phyloP scores from a whole-genome alignment of 2,888 invertebrate genomes.

The Apeira syringaria region DNA sequence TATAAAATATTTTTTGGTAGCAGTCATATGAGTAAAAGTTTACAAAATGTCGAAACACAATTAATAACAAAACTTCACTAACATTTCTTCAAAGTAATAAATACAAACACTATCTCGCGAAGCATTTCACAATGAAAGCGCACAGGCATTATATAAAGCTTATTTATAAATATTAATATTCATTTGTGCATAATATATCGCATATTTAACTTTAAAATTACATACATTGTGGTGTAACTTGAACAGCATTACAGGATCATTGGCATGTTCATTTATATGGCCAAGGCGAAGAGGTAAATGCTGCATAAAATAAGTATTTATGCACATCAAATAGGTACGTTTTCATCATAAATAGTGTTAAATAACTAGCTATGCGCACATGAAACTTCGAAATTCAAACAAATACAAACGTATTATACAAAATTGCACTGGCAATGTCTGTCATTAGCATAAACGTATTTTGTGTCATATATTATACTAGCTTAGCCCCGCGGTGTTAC shows the following conservation, averaged over 20 bases:
- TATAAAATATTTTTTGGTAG: no score
- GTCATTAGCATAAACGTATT: conserved; percentile 34
- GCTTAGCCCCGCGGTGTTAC: no score
- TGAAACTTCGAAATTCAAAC: conserved; percentile 22
- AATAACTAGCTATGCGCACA: conserved; percentile 22
- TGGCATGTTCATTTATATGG: conserved; percentile 16
- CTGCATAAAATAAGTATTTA: conserved; percentile 31
- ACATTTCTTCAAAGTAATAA: no score
- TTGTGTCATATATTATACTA: conserved; percentile 29
- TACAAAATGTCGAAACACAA: no score
- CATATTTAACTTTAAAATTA: neutral
- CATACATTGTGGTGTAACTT: conserved; percentile 1
- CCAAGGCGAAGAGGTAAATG: conserved; percentile 24
- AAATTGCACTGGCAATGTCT: conserved; percentile 30
- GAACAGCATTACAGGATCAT: conserved; percentile 15
- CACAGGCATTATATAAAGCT: no score
- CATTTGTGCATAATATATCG: no score
- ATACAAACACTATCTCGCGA: no score
- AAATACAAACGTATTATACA: conserved; percentile 30
- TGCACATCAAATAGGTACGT: conserved; percentile 20
- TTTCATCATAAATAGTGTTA: conserved; percentile 27
- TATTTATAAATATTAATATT: no score
- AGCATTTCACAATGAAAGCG: no score
- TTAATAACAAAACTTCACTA: no score
- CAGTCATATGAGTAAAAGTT: no score